These are phyloP conservation scores for Stegana nigrithorax DNA, from an alignment of 2,888 invertebrate species.

Conservation along the genomic window DNA sequence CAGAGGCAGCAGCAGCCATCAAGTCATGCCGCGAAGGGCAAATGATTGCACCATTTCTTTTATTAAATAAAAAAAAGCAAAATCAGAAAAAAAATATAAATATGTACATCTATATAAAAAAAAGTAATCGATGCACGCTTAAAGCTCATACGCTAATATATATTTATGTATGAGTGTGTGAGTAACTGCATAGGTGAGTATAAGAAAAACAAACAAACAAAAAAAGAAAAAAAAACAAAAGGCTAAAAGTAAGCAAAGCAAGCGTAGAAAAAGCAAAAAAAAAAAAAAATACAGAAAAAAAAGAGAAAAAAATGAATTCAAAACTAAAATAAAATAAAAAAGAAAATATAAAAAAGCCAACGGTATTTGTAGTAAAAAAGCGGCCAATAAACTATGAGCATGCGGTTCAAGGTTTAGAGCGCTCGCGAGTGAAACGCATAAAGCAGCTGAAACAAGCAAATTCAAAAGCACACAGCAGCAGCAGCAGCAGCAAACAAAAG, in stretches of 20 bases:
- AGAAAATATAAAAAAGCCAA: constrained; percentile 33
- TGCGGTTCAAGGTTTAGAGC: constrained; percentile 65
- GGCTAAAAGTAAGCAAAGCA: background rate
- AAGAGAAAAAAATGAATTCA: constrained; percentile 4
- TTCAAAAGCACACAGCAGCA: constrained; percentile 47
- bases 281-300: constrained; percentile 26
- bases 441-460: no score
- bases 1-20: no score
- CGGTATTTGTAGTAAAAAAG: constrained; percentile 65
- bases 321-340: constrained; percentile 1
- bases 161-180: constrained; percentile 19
- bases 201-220: constrained; percentile 25
- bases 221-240: background rate
- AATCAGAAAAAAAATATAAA: background rate
- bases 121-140: constrained; percentile 21
- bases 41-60: no score
- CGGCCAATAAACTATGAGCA: constrained; percentile 64
- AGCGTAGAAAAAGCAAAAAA: constrained; percentile 21
- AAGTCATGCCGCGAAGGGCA: no score
- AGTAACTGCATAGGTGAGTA: constrained; percentile 24
- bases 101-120: background rate
- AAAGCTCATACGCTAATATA: constrained; percentile 25
- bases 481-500: constrained; percentile 47
- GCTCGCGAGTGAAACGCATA: no score
- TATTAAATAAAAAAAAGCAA: background rate